Base-by-base conservation (phyloP, 2,797 vertebrate species). In the Melanotaenia nigrans region DNA sequence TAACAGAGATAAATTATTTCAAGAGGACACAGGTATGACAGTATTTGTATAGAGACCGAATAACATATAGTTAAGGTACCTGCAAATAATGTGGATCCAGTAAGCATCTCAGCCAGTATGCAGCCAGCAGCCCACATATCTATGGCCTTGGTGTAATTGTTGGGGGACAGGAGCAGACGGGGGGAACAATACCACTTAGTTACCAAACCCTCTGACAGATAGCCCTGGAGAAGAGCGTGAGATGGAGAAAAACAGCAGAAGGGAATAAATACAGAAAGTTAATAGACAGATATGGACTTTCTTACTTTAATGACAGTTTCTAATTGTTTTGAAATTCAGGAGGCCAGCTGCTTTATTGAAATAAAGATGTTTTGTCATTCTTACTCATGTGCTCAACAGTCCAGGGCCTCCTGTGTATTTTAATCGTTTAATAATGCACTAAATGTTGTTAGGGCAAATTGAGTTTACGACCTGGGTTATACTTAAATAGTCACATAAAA, bases 81-180 rank as follows among this genome's bases (percentile, higher is more conserved):
- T 96, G 98, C 98, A 92, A 99, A 99, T 73, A 97, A 96, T 71
- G 97, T 98, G 94, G 96, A 97, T 89, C 98, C 98, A 73, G 96
- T 98, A 85, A 99, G 94, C 98, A 99, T 99, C 95, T 99, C 98
- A 75, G 97, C 96, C 87, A 99, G 96, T 88, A 99, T 99, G 92
- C 98, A 99, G 85, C 98, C 98, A 68, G 98, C 96, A 25, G 98
- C 97, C 98, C 98, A 99, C 98, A 99, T 99, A 90, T 99, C 97
- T 81, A 99, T 99, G 92, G 98, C 98, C 96, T 99, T 99, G 92
- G 98, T 99, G 89, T 99, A 99, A 92, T 99, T 99, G 91, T 99
- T 99, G 55, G 98, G 98, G 75, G 97, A 99, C 79, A 99, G 96
- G 81, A 99, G 95, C 72, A 99, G 96, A 74, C 96, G 97, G 77